Conservation (phyloP, 1,140 invertebrate species). For the Apis laboriosa region DNA sequence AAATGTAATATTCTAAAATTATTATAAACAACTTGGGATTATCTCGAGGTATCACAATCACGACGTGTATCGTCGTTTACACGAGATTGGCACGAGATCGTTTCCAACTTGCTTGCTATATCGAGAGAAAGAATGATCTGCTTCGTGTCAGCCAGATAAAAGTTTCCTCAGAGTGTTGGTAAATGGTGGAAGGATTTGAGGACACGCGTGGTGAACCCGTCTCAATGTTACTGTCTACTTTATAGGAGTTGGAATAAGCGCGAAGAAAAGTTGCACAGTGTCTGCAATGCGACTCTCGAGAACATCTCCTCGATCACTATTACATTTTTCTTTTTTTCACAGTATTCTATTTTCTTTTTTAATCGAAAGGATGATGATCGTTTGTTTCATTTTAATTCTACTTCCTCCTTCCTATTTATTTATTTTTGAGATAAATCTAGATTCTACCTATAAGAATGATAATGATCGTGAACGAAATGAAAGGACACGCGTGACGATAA, state of each 20-base stretch:
- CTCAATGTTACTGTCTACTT: slow-evolving; percentile 50
- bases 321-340: background rate
- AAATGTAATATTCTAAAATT: too few relatives aligned
- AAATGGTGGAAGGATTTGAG: background rate
- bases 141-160: background rate
- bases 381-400: too few relatives aligned
- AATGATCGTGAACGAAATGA: background rate
- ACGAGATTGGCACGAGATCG: background rate
- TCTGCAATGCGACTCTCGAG: slow-evolving; percentile 53
- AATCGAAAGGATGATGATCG: too few relatives aligned
- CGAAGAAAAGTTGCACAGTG: slow-evolving; percentile 53
- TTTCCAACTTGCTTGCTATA: background rate
- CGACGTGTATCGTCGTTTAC: background rate
- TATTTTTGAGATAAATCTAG: too few relatives aligned
- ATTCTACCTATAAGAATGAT: too few relatives aligned
- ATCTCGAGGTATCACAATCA: background rate
- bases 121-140: background rate
- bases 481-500: too few relatives aligned
- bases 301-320: background rate
- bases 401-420: fast-evolving
- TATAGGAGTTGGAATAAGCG: slow-evolving; percentile 56
- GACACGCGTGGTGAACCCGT: background rate
- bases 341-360: too few relatives aligned
- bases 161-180: background rate
- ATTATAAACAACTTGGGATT: too few relatives aligned